Evolutionary conservation across 2,113 vertebrate genomes (phyloP), one percentile per base, ranked within the genome.

Genomic region (Lepidothrix coronata): DNA sequence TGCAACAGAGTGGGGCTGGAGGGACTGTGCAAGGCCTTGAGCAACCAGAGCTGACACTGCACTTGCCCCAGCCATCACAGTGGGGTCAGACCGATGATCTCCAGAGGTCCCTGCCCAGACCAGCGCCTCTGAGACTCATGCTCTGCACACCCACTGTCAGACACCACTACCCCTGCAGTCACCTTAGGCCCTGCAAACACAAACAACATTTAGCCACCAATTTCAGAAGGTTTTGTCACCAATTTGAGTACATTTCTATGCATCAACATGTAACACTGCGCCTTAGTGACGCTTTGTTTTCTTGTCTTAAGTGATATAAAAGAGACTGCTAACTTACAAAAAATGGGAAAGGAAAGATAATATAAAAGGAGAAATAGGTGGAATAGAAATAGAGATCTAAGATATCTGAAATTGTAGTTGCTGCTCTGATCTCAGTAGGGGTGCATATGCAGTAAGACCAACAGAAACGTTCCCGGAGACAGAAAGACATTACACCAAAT

Each of bases 401-500:
- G n/a, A 62, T 22, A 39, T 8, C 58, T 71, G 82, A 76, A 85
- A 80, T 41, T 33, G 65, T n/a, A 79, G 57, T 8, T 59, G 67
- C 71, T 67, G 79, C 70, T 77, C 1, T 59, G 51, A 71, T 80
- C 82, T 85, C 93, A 70, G 85, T 22, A 70, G 75, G 58, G 44
- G 25, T 43, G n/a, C 2, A 0, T n/a, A 82, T 39, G 74, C 74
- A 87, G 70, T 66, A 52, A 68, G 87, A 89, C 28, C 0, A 1
- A 89, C 35, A 92, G 74, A 91, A 93, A 68, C 0, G 0, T 4
- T 93, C 59, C 65, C 1, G 1, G 66, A 94, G 80, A 91, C 62
- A 43, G 80, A 93, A 70, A 41, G 78, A 80, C 78, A 8, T 57
- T 57, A 44, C 43, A 73, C 39, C 63, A 90, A 85, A 94, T 74